Conservation (phyloP, 2,888 invertebrate species). For the Xestia sexstrigata region DNA sequence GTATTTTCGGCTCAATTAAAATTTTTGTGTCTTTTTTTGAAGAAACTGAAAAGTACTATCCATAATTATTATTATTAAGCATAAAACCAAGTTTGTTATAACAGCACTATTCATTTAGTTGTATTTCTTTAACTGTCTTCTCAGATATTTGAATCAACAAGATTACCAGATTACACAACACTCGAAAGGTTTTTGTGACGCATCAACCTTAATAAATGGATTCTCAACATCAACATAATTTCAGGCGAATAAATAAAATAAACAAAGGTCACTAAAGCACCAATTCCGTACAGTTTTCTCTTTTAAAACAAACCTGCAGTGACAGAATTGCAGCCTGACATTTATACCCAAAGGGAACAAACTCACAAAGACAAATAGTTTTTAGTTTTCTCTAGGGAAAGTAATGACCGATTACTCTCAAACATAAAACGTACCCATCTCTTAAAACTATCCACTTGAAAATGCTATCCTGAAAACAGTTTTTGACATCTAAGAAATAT, state of each 20-base stretch:
- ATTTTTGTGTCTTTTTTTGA: not conserved
- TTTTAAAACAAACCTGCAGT: not conserved
- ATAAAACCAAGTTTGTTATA: not conserved
- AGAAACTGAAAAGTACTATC: not conserved
- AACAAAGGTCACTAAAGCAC: not conserved
- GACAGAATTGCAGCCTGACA: not conserved
- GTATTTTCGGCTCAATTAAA: not conserved
- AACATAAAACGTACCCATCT: slow-evolving; percentile 15
- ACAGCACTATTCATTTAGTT: not conserved
- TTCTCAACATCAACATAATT: not conserved
- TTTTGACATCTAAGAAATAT: slow-evolving; percentile 60
- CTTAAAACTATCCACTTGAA: slow-evolving; percentile 54
- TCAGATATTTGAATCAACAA: not conserved
- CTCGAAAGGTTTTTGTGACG: not conserved
- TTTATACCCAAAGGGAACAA: not conserved
- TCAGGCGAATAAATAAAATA: not conserved
- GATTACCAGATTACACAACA: not conserved
- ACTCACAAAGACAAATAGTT: slow-evolving; percentile 21
- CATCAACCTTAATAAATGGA: not conserved
- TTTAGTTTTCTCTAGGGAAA: slow-evolving; percentile 3
- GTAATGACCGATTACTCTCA: slow-evolving; percentile 27
- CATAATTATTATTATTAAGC: not conserved
- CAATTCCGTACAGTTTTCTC: not conserved
- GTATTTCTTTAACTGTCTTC: not conserved
- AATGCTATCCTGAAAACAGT: slow-evolving; percentile 57